A percentile compares a stretch with the other conserved stretches of the same genome.
Conservation (phyloP, 2,797 vertebrate species). For the Leuciscus waleckii region DNA sequence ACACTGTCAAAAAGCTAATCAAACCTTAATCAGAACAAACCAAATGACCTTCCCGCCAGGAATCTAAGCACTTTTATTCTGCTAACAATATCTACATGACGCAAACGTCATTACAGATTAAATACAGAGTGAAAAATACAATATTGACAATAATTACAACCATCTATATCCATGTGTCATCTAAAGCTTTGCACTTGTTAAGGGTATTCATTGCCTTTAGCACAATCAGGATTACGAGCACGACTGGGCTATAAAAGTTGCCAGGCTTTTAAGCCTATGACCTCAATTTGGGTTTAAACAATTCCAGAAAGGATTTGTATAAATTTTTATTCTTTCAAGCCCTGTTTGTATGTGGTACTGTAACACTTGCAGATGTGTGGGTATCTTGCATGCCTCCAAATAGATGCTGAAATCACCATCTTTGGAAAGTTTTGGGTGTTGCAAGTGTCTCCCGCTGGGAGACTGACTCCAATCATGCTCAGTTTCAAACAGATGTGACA, state of each 20-base stretch:
- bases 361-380: conserved; percentile 46
- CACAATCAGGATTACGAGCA: conserved; percentile 11
- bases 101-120: conserved; percentile 30
- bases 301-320: conserved; percentile 55
- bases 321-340: conserved; percentile 52
- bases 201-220: conserved; percentile 17
- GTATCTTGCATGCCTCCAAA: conserved; percentile 39
- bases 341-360: conserved; percentile 42
- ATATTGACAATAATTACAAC: conserved; percentile 40
- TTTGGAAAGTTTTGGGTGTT: conserved; percentile 49
- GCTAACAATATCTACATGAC: conserved; percentile 31
- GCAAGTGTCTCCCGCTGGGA: conserved; percentile 48
- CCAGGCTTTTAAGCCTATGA: conserved; percentile 47
- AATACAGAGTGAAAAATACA: conserved; percentile 38
- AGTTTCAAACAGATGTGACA: conserved; percentile 49
- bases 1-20: conserved; percentile 33
- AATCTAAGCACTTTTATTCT: conserved; percentile 25
- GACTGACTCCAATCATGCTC: conserved; percentile 38
- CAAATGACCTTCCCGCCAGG: background rate
- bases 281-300: conserved; percentile 47
- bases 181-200: conserved; percentile 10
- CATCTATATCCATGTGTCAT: conserved; percentile 28
- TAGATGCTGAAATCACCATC: conserved; percentile 46
- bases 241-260: conserved; percentile 8
- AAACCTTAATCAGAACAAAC: conserved; percentile 24